A percentile compares a stretch with the other conserved stretches of the same genome.
Evolutionary conservation across 2,888 invertebrate species (phyloP).

Genomic region (Callimorpha dominula): DNA sequence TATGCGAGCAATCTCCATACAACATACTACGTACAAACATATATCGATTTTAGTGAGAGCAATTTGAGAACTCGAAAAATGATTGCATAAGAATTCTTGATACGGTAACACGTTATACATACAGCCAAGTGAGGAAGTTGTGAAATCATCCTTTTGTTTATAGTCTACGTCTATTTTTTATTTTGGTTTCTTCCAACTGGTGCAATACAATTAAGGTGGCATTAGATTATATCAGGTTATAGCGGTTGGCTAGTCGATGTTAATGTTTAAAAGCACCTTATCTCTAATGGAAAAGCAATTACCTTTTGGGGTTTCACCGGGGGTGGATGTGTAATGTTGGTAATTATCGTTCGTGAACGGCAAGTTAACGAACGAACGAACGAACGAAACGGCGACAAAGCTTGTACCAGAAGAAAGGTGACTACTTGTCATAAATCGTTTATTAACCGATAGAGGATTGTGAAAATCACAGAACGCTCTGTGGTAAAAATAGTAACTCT

Average conservation of each 20-base stretch:
- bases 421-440: neutral
- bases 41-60: conserved; percentile 39
- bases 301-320: conserved; percentile 5
- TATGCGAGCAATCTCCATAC: conserved; percentile 4
- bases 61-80: conserved; percentile 40
- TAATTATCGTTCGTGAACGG: conserved; percentile 17
- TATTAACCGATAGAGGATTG: neutral
- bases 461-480: neutral
- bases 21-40: conserved; percentile 16
- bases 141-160: conserved; percentile 49
- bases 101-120: conserved; percentile 30
- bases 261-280: neutral
- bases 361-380: too few relatives aligned
- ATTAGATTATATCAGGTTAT: conserved; percentile 23
- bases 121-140: conserved; percentile 37
- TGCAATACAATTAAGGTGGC: conserved; percentile 35
- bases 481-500: neutral
- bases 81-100: conserved; percentile 47
- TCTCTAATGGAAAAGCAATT: conserved; percentile 24
- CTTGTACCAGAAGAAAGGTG: neutral
- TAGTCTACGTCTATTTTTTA: conserved; percentile 26
- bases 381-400: neutral
- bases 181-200: conserved; percentile 41
- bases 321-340: conserved; percentile 21
- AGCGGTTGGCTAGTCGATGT: neutral